Evolutionary conservation across 2,888 invertebrate species (phyloP).

Genomic region (Hyalella azteca): DNA sequence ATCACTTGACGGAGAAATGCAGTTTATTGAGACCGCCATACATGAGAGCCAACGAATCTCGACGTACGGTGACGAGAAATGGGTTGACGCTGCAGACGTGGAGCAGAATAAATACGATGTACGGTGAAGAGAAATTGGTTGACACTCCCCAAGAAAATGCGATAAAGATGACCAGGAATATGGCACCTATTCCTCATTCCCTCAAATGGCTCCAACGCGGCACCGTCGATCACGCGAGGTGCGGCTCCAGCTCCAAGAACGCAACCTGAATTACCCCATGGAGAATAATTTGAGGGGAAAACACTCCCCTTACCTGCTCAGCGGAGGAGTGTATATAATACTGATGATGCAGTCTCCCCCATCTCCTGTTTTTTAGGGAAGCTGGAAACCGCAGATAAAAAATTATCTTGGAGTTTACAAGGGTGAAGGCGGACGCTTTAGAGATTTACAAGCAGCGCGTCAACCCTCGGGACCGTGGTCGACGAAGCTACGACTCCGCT

Average conservation of each 20-base stretch:
- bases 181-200: not conserved
- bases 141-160: too few species aligned
- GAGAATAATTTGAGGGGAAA: slow-evolving; percentile 26
- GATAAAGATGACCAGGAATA: not conserved
- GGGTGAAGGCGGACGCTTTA: not conserved
- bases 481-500: too few species aligned
- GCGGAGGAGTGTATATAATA: slow-evolving; percentile 25
- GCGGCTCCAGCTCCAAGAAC: not conserved
- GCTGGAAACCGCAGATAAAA: slow-evolving; percentile 18
- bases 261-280: not conserved
- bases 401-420: slow-evolving; percentile 4
- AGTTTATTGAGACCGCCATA: too few species aligned
- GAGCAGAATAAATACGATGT: too few species aligned
- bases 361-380: not conserved
- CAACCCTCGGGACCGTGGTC: too few species aligned
- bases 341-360: slow-evolving; percentile 3
- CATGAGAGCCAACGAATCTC: too few species aligned
- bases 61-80: too few species aligned
- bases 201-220: not conserved
- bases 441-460: too few species aligned
- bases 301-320: not conserved
- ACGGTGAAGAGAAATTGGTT: too few species aligned
- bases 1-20: too few species aligned
- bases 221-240: not conserved
- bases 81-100: too few species aligned